Conservation (phyloP, 1,140 invertebrate genomes). For the Ceratitis capitata region DNA sequence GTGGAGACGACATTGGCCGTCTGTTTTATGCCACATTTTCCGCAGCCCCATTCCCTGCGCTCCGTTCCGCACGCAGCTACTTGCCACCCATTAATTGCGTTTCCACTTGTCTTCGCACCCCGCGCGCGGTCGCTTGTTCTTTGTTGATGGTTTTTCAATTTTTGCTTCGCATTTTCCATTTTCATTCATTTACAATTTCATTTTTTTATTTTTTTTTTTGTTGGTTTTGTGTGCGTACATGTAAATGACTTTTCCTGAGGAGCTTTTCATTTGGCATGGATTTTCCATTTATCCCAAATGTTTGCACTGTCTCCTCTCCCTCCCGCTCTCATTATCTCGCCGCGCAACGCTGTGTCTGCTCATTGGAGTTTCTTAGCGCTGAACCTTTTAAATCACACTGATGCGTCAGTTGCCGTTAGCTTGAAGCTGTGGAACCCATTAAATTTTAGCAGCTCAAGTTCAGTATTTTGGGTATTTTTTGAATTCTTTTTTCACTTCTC, state of each 20-base stretch:
- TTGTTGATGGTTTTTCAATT: conserved; percentile 28
- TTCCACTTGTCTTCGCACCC: neutral
- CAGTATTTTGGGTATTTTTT: conserved; percentile 1
- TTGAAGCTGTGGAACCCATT: conserved; percentile 25
- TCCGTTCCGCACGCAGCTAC: neutral
- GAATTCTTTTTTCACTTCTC: too few relatives aligned
- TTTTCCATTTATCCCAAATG: conserved; percentile 41
- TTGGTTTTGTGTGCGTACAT: conserved; percentile 30
- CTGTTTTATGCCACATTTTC: conserved; percentile 1
- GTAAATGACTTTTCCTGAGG: conserved; percentile 41
- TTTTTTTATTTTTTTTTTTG: neutral
- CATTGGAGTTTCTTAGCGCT: too few relatives aligned
- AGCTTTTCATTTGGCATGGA: conserved; percentile 43
- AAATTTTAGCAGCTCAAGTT: conserved; percentile 24
- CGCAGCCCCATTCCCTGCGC: neutral
- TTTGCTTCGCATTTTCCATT: conserved; percentile 2
- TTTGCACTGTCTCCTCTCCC: neutral
- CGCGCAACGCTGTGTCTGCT: neutral
- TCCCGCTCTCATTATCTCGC: neutral
- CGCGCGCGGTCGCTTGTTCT: neutral
- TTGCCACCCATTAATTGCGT: neutral
- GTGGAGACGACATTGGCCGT: neutral
- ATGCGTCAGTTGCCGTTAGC: neutral
- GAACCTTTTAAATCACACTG: neutral
- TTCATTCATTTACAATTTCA: neutral